These are phyloP conservation scores for Parus major DNA, from an alignment of 2,113 vertebrate species.

Conservation along the genomic window DNA sequence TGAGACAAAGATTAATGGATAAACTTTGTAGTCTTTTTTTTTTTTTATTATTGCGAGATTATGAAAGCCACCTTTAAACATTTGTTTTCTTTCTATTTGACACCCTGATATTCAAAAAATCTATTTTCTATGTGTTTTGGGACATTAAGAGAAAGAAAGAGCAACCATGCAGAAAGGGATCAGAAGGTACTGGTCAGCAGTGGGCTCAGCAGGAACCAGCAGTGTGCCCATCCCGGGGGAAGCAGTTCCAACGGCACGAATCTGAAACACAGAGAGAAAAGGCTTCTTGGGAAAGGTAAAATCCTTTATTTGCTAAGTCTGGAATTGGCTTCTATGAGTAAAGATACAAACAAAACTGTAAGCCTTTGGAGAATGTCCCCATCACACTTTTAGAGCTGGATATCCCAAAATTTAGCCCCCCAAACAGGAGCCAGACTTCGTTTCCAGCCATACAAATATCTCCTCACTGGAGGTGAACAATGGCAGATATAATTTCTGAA, in stretches of 20 bases:
- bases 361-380: background rate
- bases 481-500: background rate
- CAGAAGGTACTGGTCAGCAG: background rate
- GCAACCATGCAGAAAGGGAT: background rate
- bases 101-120: background rate
- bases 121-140: background rate
- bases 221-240: background rate
- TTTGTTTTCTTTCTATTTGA: background rate
- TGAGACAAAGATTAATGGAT: background rate
- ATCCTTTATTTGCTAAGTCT: background rate
- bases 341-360: background rate
- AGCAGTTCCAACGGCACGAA: fast-evolving
- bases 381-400: background rate
- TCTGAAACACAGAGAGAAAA: background rate
- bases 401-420: background rate
- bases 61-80: background rate
- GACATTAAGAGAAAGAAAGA: background rate
- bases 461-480: background rate
- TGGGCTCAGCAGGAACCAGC: background rate
- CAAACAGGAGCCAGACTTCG: background rate
- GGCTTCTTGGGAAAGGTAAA: background rate
- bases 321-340: background rate
- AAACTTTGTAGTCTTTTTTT: background rate
- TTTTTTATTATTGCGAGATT: background rate
- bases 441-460: background rate